phyloP scores from a whole-genome alignment of 2,113 vertebrate species.

The Otolemur garnettii region DNA sequence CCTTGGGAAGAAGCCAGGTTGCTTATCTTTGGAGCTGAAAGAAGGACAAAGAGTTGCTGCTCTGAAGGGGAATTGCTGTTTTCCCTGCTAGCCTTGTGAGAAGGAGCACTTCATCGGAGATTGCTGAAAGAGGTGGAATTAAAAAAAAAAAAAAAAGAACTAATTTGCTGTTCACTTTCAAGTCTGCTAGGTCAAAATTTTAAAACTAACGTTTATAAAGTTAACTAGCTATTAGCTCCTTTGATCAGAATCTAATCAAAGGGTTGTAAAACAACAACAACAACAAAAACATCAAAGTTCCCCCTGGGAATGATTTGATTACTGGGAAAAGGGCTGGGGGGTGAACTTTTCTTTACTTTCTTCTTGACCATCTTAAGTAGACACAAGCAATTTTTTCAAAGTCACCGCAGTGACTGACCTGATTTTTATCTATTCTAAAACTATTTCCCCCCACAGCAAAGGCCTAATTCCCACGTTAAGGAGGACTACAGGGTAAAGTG shows the following conservation, averaged over 20 bases:
- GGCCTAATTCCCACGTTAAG: constrained; percentile 80
- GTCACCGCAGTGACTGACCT: constrained; percentile 44
- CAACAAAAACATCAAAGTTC: constrained; percentile 15
- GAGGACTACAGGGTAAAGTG: constrained; percentile 74
- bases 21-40: background rate
- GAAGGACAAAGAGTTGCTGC: background rate
- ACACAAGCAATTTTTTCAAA: constrained; percentile 64
- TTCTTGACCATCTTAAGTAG: constrained; percentile 75
- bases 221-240: constrained; percentile 71
- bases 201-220: constrained; percentile 53
- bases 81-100: constrained; percentile 6
- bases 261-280: constrained; percentile 54
- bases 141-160: background rate
- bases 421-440: constrained; percentile 78
- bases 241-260: constrained; percentile 73
- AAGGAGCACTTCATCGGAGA: background rate
- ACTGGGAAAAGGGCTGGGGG: constrained; percentile 30
- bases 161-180: constrained; percentile 55
- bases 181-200: constrained; percentile 54
- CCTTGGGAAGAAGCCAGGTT: background rate
- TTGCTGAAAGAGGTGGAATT: constrained; percentile 40
- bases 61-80: constrained; percentile 29
- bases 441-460: constrained; percentile 70
- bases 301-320: constrained; percentile 37
- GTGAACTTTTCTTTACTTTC: constrained; percentile 73